These are phyloP conservation scores for Prostheceraeus crozeri DNA, from an alignment of 2,888 invertebrate genomes.

Conservation along the genomic window DNA sequence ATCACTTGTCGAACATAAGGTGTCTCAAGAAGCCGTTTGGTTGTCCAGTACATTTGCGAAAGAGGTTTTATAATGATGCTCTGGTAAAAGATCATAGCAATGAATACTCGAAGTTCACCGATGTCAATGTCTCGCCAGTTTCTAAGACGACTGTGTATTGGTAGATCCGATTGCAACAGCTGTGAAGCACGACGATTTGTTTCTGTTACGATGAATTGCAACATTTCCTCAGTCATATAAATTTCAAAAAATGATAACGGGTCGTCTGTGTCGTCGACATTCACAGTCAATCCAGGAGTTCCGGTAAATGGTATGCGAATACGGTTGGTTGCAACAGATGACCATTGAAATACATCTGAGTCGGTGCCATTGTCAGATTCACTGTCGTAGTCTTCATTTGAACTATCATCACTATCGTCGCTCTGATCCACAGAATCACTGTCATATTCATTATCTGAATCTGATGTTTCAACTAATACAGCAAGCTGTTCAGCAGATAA, in stretches of 20 bases:
- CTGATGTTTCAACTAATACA: too few relatives aligned
- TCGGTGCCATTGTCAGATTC: background rate
- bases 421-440: background rate
- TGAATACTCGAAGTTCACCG: background rate
- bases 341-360: constrained; percentile 5
- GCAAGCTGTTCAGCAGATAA: too few relatives aligned
- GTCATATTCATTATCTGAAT: background rate
- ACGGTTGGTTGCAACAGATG: background rate
- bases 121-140: constrained; percentile 1
- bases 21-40: background rate
- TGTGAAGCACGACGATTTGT: constrained; percentile 8
- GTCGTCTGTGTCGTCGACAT: background rate
- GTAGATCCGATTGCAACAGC: background rate
- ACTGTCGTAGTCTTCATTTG: background rate
- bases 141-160: background rate
- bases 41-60: constrained; percentile 10
- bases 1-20: background rate
- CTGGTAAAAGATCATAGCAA: background rate
- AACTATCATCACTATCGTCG: constrained; percentile 7
- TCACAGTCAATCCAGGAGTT: constrained; percentile 12
- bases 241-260: constrained; percentile 5
- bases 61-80: background rate
- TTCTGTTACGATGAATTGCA: background rate
- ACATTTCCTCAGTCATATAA: constrained; percentile 9
- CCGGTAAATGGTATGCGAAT: background rate